A percentile compares a stretch with the other conserved stretches of the same genome.
Conservation (phyloP, 1,140 invertebrate genomes). For the Monochamus saltuarius region DNA sequence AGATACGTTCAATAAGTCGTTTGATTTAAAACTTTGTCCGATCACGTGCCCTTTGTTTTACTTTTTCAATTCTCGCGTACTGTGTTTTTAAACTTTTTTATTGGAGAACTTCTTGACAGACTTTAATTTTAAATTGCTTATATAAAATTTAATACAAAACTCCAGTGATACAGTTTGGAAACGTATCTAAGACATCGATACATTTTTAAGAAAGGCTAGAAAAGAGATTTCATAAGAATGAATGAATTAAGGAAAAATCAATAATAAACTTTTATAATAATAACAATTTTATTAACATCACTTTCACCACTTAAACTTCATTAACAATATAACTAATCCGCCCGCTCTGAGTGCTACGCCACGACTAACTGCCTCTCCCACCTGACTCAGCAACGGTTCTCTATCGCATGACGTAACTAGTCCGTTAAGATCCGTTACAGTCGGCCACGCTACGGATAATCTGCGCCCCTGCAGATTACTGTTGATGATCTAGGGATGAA, state of each 20-base stretch:
- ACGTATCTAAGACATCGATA: neutral
- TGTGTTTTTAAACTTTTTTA: slow-evolving; percentile 8
- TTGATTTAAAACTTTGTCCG: slow-evolving; percentile 1
- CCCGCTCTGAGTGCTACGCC: too few species aligned
- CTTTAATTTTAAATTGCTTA: slow-evolving; percentile 3
- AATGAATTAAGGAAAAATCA: neutral
- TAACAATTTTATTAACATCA: too few species aligned
- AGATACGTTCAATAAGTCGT: slow-evolving; percentile 1
- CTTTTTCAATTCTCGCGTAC: slow-evolving; percentile 13
- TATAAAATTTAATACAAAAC: neutral
- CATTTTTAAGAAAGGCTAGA: neutral
- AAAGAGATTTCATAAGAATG: neutral
- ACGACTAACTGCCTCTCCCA: too few species aligned
- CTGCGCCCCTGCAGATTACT: too few species aligned
- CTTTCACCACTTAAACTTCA: too few species aligned
- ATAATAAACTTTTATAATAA: too few species aligned
- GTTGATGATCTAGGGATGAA: too few species aligned
- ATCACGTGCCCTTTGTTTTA: slow-evolving; percentile 8
- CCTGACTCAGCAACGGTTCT: too few species aligned
- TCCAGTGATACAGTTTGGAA: neutral
- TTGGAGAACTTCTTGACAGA: slow-evolving; percentile 8
- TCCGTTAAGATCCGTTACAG: too few species aligned
- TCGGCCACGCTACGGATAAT: too few species aligned
- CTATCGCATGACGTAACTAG: too few species aligned
- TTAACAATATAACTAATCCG: too few species aligned